phyloP scores from a whole-genome alignment of 2,797 vertebrate species.

The Molossus alvarezi region DNA sequence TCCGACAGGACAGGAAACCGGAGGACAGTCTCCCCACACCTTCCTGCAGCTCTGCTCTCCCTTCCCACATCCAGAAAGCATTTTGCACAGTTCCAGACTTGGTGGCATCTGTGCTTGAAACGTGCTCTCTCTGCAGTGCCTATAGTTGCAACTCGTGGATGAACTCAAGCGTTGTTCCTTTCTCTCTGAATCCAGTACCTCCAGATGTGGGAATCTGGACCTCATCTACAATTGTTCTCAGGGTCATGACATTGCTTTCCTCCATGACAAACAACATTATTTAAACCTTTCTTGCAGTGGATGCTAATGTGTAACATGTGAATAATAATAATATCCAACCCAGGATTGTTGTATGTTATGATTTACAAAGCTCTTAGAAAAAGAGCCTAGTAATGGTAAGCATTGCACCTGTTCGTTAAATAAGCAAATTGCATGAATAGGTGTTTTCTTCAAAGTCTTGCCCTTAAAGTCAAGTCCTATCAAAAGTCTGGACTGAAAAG shows the following conservation, averaged over 20 bases:
- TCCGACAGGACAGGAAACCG: neutral
- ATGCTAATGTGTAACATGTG: neutral
- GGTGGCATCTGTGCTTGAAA: neutral
- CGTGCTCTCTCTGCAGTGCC: neutral
- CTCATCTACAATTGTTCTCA: neutral
- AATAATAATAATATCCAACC: neutral
- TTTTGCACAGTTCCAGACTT: neutral
- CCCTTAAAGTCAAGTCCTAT: neutral
- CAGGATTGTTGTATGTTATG: neutral
- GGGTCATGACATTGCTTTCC: neutral
- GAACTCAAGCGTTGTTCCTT: neutral
- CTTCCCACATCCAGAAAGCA: neutral
- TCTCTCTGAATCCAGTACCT: neutral
- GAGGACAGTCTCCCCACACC: fast-evolving
- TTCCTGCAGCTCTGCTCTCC: neutral
- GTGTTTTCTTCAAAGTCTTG: neutral
- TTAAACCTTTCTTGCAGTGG: neutral
- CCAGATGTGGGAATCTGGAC: neutral
- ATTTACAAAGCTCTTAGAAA: neutral
- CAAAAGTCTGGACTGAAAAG: neutral
- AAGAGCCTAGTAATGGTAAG: neutral
- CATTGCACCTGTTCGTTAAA: neutral
- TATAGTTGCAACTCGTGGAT: neutral
- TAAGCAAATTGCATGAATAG: neutral
- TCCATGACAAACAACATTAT: neutral